phyloP scores from a whole-genome alignment of 2,888 invertebrate species.

The Mythimna lalbum region DNA sequence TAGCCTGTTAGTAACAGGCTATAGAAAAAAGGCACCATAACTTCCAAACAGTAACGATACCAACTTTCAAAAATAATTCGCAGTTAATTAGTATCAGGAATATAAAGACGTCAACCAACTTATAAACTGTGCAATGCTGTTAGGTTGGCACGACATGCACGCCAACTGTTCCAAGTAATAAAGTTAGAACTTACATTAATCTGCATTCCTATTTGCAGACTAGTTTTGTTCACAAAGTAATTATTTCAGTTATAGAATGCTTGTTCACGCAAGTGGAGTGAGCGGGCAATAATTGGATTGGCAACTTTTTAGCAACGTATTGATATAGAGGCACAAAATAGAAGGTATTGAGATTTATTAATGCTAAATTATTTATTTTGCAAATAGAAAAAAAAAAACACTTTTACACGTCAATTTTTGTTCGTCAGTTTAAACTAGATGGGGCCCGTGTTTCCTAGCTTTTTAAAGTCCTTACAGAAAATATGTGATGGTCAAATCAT shows the following conservation, averaged over 20 bases:
- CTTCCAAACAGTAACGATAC: slow-evolving; percentile 1
- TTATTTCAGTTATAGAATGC: slow-evolving; percentile 39
- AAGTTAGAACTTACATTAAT: slow-evolving; percentile 58
- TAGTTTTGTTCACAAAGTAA: slow-evolving; percentile 48
- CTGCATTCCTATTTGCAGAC: slow-evolving; percentile 43
- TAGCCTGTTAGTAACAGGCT: too few relatives aligned
- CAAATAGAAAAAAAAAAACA: too few relatives aligned
- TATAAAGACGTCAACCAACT: slow-evolving; percentile 44
- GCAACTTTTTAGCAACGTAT: background rate
- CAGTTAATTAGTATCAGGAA: slow-evolving; percentile 12
- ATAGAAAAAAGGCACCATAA: background rate
- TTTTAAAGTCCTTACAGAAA: too few relatives aligned
- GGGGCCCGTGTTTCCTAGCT: too few relatives aligned
- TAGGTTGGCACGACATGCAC: slow-evolving; percentile 47
- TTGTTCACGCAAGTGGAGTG: slow-evolving; percentile 9
- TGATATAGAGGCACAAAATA: background rate
- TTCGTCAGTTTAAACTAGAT: too few relatives aligned
- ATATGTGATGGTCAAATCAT: too few relatives aligned
- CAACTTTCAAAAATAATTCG: slow-evolving; percentile 31
- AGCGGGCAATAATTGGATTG: background rate
- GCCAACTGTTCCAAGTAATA: slow-evolving; percentile 48
- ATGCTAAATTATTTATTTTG: too few relatives aligned
- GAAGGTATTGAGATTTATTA: background rate
- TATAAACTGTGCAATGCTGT: slow-evolving; percentile 31
- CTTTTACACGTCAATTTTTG: too few relatives aligned